These are phyloP conservation scores for Psix sp. DNA, from an alignment of 1,140 invertebrate genomes.

Conservation along the genomic window DNA sequence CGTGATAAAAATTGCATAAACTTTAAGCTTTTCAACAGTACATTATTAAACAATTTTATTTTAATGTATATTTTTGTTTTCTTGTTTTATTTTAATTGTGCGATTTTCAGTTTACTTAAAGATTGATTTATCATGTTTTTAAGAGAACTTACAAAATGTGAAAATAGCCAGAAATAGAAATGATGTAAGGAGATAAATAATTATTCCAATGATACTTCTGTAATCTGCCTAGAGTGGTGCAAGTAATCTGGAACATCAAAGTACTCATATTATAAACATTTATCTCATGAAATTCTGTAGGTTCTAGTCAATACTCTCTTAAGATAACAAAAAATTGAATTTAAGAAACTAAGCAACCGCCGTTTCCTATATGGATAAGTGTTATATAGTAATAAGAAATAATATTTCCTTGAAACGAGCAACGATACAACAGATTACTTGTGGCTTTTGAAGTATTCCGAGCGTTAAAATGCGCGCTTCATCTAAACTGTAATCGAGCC, in stretches of 20 bases:
- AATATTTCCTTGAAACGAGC: slow-evolving; percentile 40
- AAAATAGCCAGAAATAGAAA: slow-evolving; percentile 61
- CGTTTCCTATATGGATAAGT: slow-evolving; percentile 14
- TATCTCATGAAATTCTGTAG: slow-evolving; percentile 10
- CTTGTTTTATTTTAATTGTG: too few relatives aligned
- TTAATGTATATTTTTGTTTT: too few relatives aligned
- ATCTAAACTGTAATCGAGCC: slow-evolving; percentile 30
- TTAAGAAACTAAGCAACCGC: slow-evolving; percentile 18
- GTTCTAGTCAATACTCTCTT: slow-evolving; percentile 12
- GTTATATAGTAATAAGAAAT: slow-evolving; percentile 30
- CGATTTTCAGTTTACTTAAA: too few relatives aligned
- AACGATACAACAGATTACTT: slow-evolving; percentile 36
- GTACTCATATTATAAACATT: slow-evolving; percentile 7
- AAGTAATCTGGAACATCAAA: slow-evolving; percentile 1
- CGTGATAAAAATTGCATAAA: slow-evolving; percentile 63
- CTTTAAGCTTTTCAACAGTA: slow-evolving; percentile 2
- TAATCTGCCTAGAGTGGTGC: neutral
- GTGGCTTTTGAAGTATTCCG: slow-evolving; percentile 41
- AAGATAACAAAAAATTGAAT: slow-evolving; percentile 19
- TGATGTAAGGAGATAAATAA: slow-evolving; percentile 38
- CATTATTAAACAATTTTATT: too few relatives aligned
- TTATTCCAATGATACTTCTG: neutral
- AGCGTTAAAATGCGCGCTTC: slow-evolving; percentile 33
- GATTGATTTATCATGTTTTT: too few relatives aligned
- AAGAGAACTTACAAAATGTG: too few relatives aligned